phyloP scores from a whole-genome alignment of 2,888 invertebrate genomes.

The Hecatera dysodea region DNA sequence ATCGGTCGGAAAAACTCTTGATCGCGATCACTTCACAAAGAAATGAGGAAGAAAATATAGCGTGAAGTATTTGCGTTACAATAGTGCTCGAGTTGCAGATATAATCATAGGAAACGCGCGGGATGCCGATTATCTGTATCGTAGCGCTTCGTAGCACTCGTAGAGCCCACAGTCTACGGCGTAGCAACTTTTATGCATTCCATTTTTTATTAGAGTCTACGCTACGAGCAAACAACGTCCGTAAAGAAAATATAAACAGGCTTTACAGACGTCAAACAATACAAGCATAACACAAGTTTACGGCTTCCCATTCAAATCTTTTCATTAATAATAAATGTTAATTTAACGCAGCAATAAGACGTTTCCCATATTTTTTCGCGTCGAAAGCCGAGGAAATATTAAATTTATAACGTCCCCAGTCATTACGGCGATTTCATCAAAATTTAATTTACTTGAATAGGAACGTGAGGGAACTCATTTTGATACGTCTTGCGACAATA shows the following conservation, averaged over 20 bases:
- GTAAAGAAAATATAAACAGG: slow-evolving; percentile 33
- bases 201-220: slow-evolving; percentile 24
- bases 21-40: slow-evolving; percentile 26
- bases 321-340: slow-evolving; percentile 69
- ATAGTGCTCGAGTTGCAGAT: slow-evolving; percentile 38
- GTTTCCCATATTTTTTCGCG: slow-evolving; percentile 69
- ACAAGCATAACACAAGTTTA: slow-evolving; percentile 48
- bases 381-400: slow-evolving; percentile 66
- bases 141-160: slow-evolving; percentile 42
- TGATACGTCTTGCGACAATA: slow-evolving; percentile 57
- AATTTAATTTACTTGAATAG: slow-evolving; percentile 73
- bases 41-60: slow-evolving; percentile 38
- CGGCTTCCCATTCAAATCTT: slow-evolving; percentile 52
- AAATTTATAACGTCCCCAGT: slow-evolving; percentile 69
- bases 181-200: slow-evolving; percentile 41
- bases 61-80: slow-evolving; percentile 33
- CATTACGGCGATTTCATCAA: slow-evolving; percentile 73
- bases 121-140: slow-evolving; percentile 12
- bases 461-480: slow-evolving; percentile 64
- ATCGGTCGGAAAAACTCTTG: slow-evolving; percentile 38
- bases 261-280: slow-evolving; percentile 43
- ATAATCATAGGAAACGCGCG: slow-evolving; percentile 6
- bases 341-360: slow-evolving; percentile 70
- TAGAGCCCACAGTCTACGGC: slow-evolving; percentile 45
- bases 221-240: slow-evolving; percentile 1